Percentiles rank a stretch among this genome's conserved stretches.
Conservation (phyloP, 2,113 vertebrate species). For the Cyanoliseus patagonus region DNA sequence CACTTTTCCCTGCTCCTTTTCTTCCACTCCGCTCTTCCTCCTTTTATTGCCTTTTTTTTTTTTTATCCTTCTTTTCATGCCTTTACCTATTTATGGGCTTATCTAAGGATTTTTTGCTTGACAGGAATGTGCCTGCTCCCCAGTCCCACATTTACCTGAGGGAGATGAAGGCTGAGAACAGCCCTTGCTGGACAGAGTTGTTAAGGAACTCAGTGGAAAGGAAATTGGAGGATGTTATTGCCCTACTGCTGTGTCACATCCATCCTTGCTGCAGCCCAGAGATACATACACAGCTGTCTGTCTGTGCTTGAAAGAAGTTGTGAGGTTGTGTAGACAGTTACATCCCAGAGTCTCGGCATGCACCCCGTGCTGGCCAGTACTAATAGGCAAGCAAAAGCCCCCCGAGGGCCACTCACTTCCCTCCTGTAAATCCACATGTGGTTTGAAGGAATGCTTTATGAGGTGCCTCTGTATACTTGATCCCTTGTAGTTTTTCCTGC, state of each 20-base stretch:
- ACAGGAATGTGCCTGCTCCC: not conserved
- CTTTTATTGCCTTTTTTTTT: not conserved
- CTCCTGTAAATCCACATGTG: conserved; percentile 49
- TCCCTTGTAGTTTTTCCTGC: conserved; percentile 40
- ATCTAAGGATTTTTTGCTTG: not conserved
- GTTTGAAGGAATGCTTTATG: conserved; percentile 56
- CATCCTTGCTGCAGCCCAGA: not conserved
- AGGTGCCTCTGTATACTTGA: conserved; percentile 56
- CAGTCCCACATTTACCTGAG: not conserved
- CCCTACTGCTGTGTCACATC: not conserved
- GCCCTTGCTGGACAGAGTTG: not conserved
- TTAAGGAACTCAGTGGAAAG: not conserved
- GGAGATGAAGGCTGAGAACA: not conserved
- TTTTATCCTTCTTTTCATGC: not conserved
- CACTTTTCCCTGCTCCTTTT: not conserved
- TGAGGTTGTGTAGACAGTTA: not conserved
- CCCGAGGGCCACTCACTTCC: conserved; percentile 35
- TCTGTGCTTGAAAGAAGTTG: not conserved
- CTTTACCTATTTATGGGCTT: not conserved
- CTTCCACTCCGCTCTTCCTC: not conserved
- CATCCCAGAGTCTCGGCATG: not conserved
- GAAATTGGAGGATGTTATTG: not conserved
- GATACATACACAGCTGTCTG: not conserved
- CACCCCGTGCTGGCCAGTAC: not conserved
- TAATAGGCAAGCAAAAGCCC: conserved; percentile 42